phyloP scores from a whole-genome alignment of 1,140 invertebrate genomes.

The Ditylenchus dipsaci region DNA sequence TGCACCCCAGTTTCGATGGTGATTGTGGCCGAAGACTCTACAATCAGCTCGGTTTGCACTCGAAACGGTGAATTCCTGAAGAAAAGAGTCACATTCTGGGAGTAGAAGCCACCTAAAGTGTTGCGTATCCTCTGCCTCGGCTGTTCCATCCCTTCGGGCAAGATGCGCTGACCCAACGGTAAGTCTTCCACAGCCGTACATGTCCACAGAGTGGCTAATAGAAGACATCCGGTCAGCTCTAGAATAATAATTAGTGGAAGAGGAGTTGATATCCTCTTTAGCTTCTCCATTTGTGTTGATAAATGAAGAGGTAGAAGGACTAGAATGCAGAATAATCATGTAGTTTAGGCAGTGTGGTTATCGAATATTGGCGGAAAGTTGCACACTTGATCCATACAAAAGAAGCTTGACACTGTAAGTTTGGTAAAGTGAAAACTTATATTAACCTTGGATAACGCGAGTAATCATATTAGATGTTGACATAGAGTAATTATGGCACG shows the following conservation, averaged over 20 bases:
- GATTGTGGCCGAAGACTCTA: constrained; percentile 39
- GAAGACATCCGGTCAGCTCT: background rate
- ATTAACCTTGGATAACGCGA: too few relatives aligned
- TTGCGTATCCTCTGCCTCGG: constrained; percentile 53
- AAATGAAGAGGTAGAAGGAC: too few relatives aligned
- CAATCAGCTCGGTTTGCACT: constrained; percentile 45
- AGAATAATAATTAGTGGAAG: background rate
- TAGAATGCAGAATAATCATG: too few relatives aligned
- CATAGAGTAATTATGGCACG: too few relatives aligned
- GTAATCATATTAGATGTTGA: too few relatives aligned
- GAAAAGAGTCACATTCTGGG: constrained; percentile 52
- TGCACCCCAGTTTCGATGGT: constrained; percentile 57
- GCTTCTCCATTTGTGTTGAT: too few relatives aligned
- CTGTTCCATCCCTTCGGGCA: constrained; percentile 36
- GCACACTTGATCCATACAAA: too few relatives aligned
- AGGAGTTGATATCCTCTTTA: background rate
- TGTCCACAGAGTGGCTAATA: background rate
- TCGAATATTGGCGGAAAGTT: too few relatives aligned
- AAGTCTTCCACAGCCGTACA: background rate
- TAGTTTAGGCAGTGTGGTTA: too few relatives aligned
- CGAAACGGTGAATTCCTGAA: constrained; percentile 54
- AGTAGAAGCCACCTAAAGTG: constrained; percentile 49
- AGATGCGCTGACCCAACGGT: constrained; percentile 7
- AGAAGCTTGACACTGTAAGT: too few relatives aligned
- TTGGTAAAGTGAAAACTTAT: too few relatives aligned